Conservation (phyloP, 2,113 vertebrate genomes). For the Lichenostomus cassidix region DNA sequence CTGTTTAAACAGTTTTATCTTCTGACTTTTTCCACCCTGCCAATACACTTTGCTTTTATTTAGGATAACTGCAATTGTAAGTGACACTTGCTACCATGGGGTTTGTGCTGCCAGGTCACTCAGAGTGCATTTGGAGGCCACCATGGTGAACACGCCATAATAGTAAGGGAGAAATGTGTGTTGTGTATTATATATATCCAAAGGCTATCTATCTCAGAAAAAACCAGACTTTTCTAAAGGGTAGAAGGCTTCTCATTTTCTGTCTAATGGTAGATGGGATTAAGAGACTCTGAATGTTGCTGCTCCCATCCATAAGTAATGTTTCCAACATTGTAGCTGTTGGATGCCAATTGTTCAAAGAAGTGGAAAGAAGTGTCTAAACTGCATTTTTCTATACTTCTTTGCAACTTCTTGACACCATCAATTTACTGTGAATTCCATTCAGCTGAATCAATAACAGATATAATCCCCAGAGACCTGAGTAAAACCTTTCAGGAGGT, state of each 20-base stretch:
- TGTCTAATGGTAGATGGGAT: neutral
- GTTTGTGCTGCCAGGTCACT: neutral
- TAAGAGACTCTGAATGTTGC: neutral
- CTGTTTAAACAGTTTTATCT: neutral
- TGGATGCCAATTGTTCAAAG: neutral
- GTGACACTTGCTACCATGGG: neutral
- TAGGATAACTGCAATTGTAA: neutral
- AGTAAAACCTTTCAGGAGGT: neutral
- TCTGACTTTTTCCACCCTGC: neutral
- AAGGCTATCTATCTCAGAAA: neutral
- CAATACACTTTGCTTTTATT: slow-evolving; percentile 25
- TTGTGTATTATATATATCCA: neutral
- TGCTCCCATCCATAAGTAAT: neutral
- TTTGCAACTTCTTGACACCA: neutral
- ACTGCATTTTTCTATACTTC: neutral
- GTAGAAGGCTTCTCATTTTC: neutral
- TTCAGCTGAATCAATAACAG: neutral
- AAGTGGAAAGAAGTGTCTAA: neutral
- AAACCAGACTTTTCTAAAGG: neutral
- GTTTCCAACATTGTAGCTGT: neutral
- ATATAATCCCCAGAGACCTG: neutral
- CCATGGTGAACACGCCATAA: neutral
- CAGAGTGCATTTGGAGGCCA: neutral
- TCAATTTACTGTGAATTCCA: neutral
- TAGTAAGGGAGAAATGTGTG: neutral